Evolutionary conservation across 2,797 vertebrate genomes (phyloP).

Genomic region (Acanthurus leucopareius): DNA sequence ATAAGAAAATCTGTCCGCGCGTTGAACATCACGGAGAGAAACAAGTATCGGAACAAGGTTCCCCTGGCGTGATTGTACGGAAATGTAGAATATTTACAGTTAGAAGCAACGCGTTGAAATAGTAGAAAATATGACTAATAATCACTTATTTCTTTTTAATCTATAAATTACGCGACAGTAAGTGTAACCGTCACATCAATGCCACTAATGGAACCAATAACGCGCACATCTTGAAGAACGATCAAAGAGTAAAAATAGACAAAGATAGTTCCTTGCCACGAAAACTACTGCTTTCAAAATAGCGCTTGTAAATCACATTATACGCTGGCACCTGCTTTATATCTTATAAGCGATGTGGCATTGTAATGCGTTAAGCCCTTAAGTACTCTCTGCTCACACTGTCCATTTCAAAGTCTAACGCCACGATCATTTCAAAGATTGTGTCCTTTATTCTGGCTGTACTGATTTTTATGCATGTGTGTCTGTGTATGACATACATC

Average conservation of each 20-base stretch:
- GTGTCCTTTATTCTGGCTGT: neutral
- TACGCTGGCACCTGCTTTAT: neutral
- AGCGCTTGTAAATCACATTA: neutral
- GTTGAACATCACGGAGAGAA: conserved; percentile 30
- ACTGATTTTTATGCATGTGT: neutral
- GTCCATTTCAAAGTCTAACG: neutral
- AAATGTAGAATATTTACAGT: neutral
- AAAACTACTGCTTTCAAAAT: neutral
- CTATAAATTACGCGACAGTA: neutral
- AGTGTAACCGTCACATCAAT: neutral
- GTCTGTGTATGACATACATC: no score
- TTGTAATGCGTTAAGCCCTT: neutral
- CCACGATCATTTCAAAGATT: neutral
- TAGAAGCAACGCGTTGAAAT: accelerated
- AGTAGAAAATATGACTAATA: accelerated
- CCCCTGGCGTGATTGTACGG: neutral
- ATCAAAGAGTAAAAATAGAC: conserved; percentile 48
- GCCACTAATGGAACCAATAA: neutral
- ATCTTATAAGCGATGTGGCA: neutral
- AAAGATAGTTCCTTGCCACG: conserved; percentile 7
- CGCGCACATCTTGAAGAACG: neutral
- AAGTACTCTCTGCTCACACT: neutral
- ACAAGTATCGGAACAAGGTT: conserved; percentile 39
- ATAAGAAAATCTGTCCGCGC: conserved; percentile 12
- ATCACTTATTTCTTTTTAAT: accelerated